Percentiles rank a stretch among this genome's conserved stretches.
Evolutionary conservation across 2,888 invertebrate genomes (phyloP).

Genomic region (Punctoribates punctum): DNA sequence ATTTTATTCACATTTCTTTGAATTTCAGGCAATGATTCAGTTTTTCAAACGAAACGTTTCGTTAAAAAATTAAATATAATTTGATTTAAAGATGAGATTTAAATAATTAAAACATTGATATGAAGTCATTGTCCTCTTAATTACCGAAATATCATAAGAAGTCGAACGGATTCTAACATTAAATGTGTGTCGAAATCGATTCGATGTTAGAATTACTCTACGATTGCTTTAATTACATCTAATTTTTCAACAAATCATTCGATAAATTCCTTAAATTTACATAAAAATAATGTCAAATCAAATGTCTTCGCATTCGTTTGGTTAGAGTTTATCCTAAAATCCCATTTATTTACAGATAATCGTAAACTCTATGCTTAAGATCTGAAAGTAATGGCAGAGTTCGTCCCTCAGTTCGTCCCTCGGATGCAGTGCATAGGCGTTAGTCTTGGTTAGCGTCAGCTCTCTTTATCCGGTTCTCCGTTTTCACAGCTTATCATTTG

Average conservation of each 20-base stretch:
- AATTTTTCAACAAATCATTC: not conserved
- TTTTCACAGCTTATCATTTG: slow-evolving; percentile 21
- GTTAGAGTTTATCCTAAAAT: not conserved
- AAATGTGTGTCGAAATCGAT: not conserved
- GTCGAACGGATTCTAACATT: not conserved
- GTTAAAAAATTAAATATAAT: not conserved
- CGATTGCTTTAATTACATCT: slow-evolving; percentile 1
- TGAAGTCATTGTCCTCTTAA: slow-evolving; percentile 2
- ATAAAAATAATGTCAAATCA: slow-evolving; percentile 23
- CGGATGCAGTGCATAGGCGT: not conserved
- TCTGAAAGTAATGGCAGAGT: not conserved
- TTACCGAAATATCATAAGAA: not conserved
- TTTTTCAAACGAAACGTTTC: not conserved
- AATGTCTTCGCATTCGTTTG: not conserved
- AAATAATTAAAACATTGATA: slow-evolving; percentile 4
- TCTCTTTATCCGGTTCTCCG: slow-evolving; percentile 8
- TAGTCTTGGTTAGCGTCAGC: not conserved
- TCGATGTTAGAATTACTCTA: not conserved
- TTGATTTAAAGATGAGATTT: not conserved
- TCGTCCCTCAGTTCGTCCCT: not conserved
- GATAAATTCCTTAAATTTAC: not conserved
- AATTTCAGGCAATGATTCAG: no score
- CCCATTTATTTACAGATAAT: not conserved
- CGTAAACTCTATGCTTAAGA: not conserved
- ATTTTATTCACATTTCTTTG: no score